These are phyloP conservation scores for Ploceus nigricollis DNA, from an alignment of 2,113 vertebrate genomes.

Conservation along the genomic window DNA sequence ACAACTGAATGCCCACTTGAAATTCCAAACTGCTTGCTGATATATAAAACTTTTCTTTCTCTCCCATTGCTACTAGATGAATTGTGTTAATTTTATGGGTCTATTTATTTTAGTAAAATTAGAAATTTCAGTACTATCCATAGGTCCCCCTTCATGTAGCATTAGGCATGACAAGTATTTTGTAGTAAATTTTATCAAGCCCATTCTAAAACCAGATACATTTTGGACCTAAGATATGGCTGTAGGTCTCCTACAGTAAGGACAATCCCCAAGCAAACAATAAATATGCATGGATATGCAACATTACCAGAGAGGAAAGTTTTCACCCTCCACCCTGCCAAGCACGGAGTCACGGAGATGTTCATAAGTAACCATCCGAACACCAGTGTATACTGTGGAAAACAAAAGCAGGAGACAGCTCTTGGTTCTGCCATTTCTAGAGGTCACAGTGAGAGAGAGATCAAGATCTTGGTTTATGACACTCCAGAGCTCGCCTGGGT, in stretches of 20 bases:
- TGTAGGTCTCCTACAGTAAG: neutral
- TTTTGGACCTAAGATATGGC: neutral
- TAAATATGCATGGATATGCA: neutral
- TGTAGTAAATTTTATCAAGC: neutral
- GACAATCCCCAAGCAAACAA: neutral
- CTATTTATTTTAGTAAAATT: neutral
- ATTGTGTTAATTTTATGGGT: neutral
- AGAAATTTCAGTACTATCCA: neutral
- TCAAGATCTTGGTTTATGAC: neutral
- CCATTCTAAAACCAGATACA: neutral
- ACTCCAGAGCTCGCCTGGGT: neutral
- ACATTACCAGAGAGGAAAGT: slow-evolving; percentile 83
- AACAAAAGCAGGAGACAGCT: neutral
- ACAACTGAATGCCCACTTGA: neutral
- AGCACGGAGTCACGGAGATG: slow-evolving; percentile 81
- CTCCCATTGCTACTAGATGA: neutral
- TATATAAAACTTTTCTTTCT: neutral
- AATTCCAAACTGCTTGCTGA: neutral
- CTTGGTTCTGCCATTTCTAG: neutral
- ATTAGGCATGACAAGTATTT: neutral
- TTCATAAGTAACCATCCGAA: slow-evolving; percentile 83
- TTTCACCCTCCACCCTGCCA: slow-evolving; percentile 72
- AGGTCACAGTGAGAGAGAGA: neutral
- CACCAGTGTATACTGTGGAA: slow-evolving; percentile 80
- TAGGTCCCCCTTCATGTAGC: neutral